Base-by-base conservation (phyloP, 2,888 invertebrate species). In the Pseudoips prasinana region DNA sequence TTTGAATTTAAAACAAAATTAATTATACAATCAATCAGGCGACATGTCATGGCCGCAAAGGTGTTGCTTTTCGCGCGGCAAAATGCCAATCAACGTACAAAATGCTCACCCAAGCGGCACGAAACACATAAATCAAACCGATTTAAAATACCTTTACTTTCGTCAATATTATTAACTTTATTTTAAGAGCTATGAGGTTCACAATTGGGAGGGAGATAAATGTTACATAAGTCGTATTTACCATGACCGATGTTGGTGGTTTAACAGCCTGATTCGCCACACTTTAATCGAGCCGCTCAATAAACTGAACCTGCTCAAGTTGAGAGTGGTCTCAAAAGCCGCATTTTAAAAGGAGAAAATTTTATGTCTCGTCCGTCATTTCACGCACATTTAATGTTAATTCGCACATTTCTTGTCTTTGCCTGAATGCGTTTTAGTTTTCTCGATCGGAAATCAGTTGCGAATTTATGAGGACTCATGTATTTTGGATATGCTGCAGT, bases 11-110 rank as follows among this genome's bases (percentile, higher is more conserved):
- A 80, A 82, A 81, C 71, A 73, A 78, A 86, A 86, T 86, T 86
- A 86, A 86, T 85, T 84, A 85, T 84, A 81, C 84, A 85, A 85
- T 86, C 84, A 85, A 84, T 84, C 83, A 77, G 70, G 69, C 60
- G 76, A 76, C 76, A 72, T 77, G 83, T 80, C 85, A 80, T 54
- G 82, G 81, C 72, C 82, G 72, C 65, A 65, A 73, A 83, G 83
- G 84, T 86, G 86, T 83, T 81, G 76, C 81, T 80, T 83, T 84
- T 85, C 79, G 84, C 85, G 74, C 83, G 73, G 78, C 74, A 66
- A 77, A 81, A 79, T 81, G 84, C 77, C 84, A 84, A 81, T 84
- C 84, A 81, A 77, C 71, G 73, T 65, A 73, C 73, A 75, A 82
- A 83, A 78, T 73, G 77, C 70, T 80, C 76, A 69, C 63, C 73